phyloP scores from a whole-genome alignment of 1,140 invertebrate species.

The Ylistrum balloti region DNA sequence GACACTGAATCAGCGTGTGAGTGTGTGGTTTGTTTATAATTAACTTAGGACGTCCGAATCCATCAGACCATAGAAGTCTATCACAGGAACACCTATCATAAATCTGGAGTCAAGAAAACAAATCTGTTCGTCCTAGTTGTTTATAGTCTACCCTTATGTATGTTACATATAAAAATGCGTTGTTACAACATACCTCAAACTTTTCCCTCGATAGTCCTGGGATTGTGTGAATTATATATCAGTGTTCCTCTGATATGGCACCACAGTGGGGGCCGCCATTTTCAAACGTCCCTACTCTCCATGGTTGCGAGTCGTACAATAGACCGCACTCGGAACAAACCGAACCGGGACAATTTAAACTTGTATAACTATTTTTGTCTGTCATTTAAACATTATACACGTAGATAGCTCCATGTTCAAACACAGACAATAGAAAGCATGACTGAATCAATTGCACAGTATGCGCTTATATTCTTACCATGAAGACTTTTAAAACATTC shows the following conservation, averaged over 20 bases:
- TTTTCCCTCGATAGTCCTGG: neutral
- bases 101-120: no score
- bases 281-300: slow-evolving; percentile 55
- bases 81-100: no score
- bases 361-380: neutral
- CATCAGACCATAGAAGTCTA: no score
- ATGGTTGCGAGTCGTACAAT: slow-evolving; percentile 48
- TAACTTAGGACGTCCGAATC: no score
- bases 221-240: neutral
- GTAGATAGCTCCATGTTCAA: slow-evolving; percentile 18
- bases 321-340: neutral
- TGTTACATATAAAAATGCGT: neutral
- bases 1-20: no score
- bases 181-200: no score
- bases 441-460: neutral
- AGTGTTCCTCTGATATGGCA: neutral
- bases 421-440: neutral
- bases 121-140: no score
- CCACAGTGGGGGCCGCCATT: slow-evolving; percentile 50
- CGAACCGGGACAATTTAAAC: slow-evolving; percentile 17
- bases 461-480: neutral
- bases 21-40: no score
- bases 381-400: slow-evolving; percentile 2
- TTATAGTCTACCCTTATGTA: neutral
- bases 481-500: slow-evolving; percentile 23